Evolutionary conservation across 2,888 invertebrate species (phyloP), one percentile per base, ranked within the genome.

Genomic region (Rhagonycha lutea): DNA sequence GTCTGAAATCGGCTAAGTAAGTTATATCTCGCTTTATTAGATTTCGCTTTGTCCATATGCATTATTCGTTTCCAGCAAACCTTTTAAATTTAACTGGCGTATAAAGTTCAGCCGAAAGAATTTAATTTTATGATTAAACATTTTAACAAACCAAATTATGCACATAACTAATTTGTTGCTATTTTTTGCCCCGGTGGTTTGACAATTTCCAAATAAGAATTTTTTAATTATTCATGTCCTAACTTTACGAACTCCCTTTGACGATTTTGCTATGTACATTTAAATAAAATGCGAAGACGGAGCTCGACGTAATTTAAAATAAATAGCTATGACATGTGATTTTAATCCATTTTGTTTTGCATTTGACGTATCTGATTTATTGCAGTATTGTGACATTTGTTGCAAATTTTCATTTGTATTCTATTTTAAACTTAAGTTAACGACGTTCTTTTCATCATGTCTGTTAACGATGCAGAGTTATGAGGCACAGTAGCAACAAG

Each of bases 11-110:
- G 60, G 67, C 47, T 79, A 80, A 80, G 75, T 80, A 80, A 80
- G 80, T 80, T 79, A 79, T 79, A 78, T 74, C 73, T 80, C 78
- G 72, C 78, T 80, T 79, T 78, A 79, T 76, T 76, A 71, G 77
- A 78, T 76, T 78, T 75, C 75, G 10, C 26, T 70, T 70, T 47
- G 14, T 73, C 61, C 73, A 73, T 76, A 76, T 76, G 70, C 73
- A 76, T 73, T 47, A 73, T 24, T 29, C 76, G 73, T 70, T 73
- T 70, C 67, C 73, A 68, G 29, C 76, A 47, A 70, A 70, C 68
- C 18, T 73, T 71, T 76, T 76, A 76, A 76, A 73, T 76, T 76
- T 71, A 73, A 76, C 65, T 68, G 76, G 70, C 72, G 71, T 63
- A 47, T 47, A 47, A 47, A 47, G 47, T 47, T 47, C 5, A n/a